Evolutionary conservation across 2,888 invertebrate species (phyloP).

Genomic region (Drosophila longiperda): DNA sequence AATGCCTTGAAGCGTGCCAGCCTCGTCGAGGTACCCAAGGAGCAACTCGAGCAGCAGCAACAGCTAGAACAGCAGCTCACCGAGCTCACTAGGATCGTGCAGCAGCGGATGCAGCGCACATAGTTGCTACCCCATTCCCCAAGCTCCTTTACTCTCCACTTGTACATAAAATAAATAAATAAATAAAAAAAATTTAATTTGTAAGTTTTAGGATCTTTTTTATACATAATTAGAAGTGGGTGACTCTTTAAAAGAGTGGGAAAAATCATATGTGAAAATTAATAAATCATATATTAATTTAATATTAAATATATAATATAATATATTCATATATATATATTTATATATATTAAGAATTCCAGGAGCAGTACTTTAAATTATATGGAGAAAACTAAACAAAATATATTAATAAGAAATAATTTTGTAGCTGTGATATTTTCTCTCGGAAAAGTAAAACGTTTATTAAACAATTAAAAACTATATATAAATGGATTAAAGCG

Average conservation of each 20-base stretch:
- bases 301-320: background rate
- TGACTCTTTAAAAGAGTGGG: background rate
- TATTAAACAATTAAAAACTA: conserved; percentile 16
- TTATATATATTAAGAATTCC: background rate
- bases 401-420: background rate
- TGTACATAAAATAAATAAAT: background rate
- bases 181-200: background rate
- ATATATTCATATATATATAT: background rate
- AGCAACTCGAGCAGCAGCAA: conserved; percentile 85
- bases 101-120: conserved; percentile 69
- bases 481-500: conserved; percentile 80
- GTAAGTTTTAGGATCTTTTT: background rate
- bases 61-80: conserved; percentile 68
- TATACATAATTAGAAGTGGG: background rate
- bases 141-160: background rate
- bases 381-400: no score
- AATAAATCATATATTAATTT: background rate
- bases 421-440: background rate
- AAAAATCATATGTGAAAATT: background rate
- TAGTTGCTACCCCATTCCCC: conserved; percentile 12
- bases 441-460: conserved; percentile 12
- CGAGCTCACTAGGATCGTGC: conserved; percentile 62
- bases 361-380: no score
- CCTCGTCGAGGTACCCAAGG: conserved; percentile 53
- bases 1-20: conserved; percentile 85